Conservation (phyloP, 2,113 vertebrate genomes). For the Saccopteryx bilineata region DNA sequence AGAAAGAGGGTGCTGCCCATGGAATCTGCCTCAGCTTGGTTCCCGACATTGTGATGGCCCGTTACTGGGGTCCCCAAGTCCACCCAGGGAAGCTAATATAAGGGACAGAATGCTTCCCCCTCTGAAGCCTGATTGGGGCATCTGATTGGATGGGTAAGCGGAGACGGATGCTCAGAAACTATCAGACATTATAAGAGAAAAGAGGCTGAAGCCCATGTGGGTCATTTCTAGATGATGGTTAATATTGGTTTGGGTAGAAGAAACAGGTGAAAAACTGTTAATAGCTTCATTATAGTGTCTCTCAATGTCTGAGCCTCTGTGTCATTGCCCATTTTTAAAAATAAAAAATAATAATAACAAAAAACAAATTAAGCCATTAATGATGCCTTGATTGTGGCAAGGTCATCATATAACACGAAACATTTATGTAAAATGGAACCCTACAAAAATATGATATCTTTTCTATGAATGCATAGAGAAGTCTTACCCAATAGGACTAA, state of each 20-base stretch:
- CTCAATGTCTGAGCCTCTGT: not conserved
- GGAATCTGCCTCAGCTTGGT: not conserved
- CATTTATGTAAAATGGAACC: not conserved
- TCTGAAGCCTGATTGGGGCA: not conserved
- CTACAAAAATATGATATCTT: not conserved
- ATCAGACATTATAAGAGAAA: not conserved
- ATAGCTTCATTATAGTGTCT: not conserved
- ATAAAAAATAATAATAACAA: not conserved
- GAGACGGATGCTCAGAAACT: not conserved
- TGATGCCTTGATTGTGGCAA: not conserved
- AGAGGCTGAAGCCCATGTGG: not conserved
- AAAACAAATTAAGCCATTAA: not conserved
- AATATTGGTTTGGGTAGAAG: not conserved
- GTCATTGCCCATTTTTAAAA: not conserved
- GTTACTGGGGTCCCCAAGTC: accelerated
- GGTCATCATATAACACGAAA: not conserved
- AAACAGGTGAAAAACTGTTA: not conserved
- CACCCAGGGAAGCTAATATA: accelerated
- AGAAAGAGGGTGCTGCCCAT: not conserved
- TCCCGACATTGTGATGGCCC: too few relatives aligned
- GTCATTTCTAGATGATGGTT: too few relatives aligned
- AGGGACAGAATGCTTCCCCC: not conserved
- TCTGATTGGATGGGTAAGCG: not conserved
- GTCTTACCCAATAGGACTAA: not conserved
- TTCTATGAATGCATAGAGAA: not conserved